These are phyloP conservation scores for Chrysogorgia sp. DNA, from an alignment of 92 coral and sea anemone species.

Conservation along the genomic window DNA sequence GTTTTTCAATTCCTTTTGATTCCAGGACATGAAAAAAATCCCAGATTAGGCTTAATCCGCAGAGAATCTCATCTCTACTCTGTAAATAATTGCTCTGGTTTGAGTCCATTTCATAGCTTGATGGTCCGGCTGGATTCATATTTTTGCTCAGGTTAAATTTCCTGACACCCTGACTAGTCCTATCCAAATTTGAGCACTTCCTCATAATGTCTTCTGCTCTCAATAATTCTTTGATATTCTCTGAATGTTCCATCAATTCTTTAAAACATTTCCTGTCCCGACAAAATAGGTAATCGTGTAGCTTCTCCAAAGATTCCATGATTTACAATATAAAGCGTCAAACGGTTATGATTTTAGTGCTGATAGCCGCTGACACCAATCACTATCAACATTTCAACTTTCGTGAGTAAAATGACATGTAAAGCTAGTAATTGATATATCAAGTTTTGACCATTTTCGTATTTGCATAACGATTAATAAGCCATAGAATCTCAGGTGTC, in stretches of 20 bases:
- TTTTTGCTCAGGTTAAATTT: not conserved
- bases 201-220: not conserved
- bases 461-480: too few relatives aligned
- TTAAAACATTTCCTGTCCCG: not conserved
- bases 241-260: not conserved
- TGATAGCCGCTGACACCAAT: too few relatives aligned
- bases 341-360: too few relatives aligned
- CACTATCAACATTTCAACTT: too few relatives aligned
- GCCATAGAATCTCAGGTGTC: too few relatives aligned
- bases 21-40: not conserved
- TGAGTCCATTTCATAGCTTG: not conserved
- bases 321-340: too few relatives aligned
- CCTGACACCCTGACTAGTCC: too few relatives aligned
- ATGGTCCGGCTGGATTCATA: not conserved
- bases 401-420: too few relatives aligned
- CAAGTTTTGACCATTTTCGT: too few relatives aligned
- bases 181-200: not conserved
- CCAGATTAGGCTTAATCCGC: not conserved
- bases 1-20: not conserved
- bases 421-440: too few relatives aligned
- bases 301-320: not conserved
- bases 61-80: constrained; percentile 3
- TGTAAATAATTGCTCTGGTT: not conserved
- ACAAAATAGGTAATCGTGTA: not conserved
- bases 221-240: not conserved